These are phyloP conservation scores for Lasioglossum morio DNA, from an alignment of 2,888 invertebrate genomes.

Conservation along the genomic window DNA sequence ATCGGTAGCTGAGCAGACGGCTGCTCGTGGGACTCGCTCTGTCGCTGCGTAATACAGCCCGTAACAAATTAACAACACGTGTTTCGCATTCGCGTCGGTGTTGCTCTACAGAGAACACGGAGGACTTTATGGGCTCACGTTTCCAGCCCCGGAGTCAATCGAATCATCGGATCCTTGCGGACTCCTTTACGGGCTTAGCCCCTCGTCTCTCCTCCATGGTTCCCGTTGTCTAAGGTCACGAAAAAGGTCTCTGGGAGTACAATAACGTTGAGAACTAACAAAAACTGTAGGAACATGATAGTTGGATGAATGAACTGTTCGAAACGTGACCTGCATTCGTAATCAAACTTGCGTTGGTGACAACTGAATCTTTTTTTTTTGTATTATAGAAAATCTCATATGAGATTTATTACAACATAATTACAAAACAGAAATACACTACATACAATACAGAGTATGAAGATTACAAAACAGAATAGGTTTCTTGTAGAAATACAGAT, in stretches of 20 bases:
- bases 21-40: slow-evolving; percentile 17
- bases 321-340: neutral
- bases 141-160: slow-evolving; percentile 30
- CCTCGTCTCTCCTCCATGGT: too few relatives aligned
- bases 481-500: too few relatives aligned
- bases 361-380: too few relatives aligned
- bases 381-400: too few relatives aligned
- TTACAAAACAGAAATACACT: too few relatives aligned
- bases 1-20: slow-evolving; percentile 14
- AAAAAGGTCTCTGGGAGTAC: neutral
- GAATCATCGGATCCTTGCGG: slow-evolving; percentile 31
- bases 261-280: neutral
- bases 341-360: neutral
- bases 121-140: slow-evolving; percentile 18
- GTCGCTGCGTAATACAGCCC: slow-evolving; percentile 35
- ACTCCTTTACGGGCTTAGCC: neutral
- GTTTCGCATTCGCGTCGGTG: slow-evolving; percentile 49
- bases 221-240: slow-evolving; percentile 12
- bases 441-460: too few relatives aligned
- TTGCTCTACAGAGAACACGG: slow-evolving; percentile 17
- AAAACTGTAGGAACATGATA: neutral
- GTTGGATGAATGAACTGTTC: neutral
- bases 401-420: too few relatives aligned
- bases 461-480: too few relatives aligned
- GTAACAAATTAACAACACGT: slow-evolving; percentile 59